Percentiles rank a stretch among this genome's conserved stretches.
phyloP scores from a whole-genome alignment of 2,797 vertebrate genomes.

The Tragopan temminckii region DNA sequence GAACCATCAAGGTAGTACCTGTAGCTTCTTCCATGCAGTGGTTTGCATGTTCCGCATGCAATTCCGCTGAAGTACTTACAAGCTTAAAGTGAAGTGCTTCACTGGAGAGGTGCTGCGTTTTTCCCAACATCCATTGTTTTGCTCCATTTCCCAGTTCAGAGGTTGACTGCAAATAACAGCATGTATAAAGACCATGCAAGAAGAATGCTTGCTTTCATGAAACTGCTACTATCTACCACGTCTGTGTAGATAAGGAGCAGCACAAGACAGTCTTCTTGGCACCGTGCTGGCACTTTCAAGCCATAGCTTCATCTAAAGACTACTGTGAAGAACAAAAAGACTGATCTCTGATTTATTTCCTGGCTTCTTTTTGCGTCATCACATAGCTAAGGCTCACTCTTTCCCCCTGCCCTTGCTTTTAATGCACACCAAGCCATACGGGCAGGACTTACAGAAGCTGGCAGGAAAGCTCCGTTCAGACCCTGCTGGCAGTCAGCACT shows the following conservation, averaged over 20 bases:
- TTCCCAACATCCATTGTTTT: fast-evolving
- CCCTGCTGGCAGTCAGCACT: fast-evolving
- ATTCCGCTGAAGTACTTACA: background rate
- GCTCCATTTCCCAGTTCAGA: background rate
- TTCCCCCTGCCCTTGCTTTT: background rate
- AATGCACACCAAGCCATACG: background rate
- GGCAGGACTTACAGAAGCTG: background rate
- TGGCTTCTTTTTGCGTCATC: background rate
- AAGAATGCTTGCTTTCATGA: background rate
- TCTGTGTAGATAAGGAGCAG: background rate
- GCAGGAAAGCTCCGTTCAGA: background rate
- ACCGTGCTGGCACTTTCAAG: background rate
- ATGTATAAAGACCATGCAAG: background rate
- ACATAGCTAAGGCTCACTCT: background rate
- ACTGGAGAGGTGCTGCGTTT: background rate
- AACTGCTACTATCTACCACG: background rate
- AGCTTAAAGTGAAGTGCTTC: background rate
- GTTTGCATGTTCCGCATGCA: background rate
- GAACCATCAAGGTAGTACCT: background rate
- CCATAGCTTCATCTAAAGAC: background rate
- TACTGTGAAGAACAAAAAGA: background rate
- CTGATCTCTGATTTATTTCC: background rate
- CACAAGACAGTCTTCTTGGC: background rate
- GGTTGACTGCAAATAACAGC: background rate
- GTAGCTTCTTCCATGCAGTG: background rate